Conservation (phyloP, 2,888 invertebrate species). For the Drosophila histrio region DNA sequence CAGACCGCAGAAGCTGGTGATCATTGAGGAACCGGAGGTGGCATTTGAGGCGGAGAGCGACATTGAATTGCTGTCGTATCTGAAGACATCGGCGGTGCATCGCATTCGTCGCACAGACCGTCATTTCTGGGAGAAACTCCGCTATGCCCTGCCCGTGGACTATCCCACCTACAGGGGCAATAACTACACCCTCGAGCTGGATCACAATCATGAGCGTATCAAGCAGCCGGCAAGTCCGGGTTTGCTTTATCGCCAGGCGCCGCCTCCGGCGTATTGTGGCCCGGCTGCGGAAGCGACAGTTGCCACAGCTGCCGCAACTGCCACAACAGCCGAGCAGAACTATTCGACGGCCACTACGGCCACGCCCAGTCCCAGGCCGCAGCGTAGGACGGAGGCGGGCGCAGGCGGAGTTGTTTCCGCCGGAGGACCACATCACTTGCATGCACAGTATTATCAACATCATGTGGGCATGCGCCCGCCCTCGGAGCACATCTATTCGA, state of each 20-base stretch:
- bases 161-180: constrained; percentile 91
- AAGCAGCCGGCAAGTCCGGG: constrained; percentile 84
- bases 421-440: constrained; percentile 76
- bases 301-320: constrained; percentile 85
- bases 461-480: constrained; percentile 87
- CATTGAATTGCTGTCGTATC: constrained; percentile 93
- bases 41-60: constrained; percentile 93
- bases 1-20: constrained; percentile 93
- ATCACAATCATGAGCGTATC: constrained; percentile 85
- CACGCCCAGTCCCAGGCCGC: constrained; percentile 86
- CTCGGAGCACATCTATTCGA: constrained; percentile 95
- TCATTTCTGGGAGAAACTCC: constrained; percentile 96
- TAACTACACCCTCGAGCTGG: constrained; percentile 93
- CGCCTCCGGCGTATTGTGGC: constrained; percentile 84
- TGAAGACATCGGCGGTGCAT: constrained; percentile 91
- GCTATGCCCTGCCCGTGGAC: constrained; percentile 93
- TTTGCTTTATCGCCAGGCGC: constrained; percentile 83
- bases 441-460: constrained; percentile 82
- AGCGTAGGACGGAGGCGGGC: constrained; percentile 80
- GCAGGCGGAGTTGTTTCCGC: constrained; percentile 73
- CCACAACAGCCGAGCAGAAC: constrained; percentile 24
- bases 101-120: constrained; percentile 94
- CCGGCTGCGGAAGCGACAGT: constrained; percentile 62
- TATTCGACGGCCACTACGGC: constrained; percentile 83
- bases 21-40: constrained; percentile 94